phyloP scores from a whole-genome alignment of 2,888 invertebrate species.

The Cephus pulcher region DNA sequence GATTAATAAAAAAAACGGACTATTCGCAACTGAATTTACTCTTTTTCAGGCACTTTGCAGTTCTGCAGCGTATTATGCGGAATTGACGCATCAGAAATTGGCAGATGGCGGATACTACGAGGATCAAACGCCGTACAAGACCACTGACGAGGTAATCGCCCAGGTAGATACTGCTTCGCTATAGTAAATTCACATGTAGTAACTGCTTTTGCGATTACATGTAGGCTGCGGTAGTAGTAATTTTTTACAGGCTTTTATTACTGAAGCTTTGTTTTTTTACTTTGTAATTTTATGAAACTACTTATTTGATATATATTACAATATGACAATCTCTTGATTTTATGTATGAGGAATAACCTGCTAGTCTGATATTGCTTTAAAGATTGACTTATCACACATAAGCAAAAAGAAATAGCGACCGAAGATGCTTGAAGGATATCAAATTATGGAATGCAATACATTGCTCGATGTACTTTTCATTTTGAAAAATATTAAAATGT shows the following conservation, averaged over 20 bases:
- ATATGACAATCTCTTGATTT: background rate
- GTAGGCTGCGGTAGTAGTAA: background rate
- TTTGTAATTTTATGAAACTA: background rate
- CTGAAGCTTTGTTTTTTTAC: background rate
- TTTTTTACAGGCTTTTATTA: background rate
- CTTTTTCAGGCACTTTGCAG: slow-evolving; percentile 81
- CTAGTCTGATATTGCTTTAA: background rate
- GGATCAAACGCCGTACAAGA: slow-evolving; percentile 66
- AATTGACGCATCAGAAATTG: slow-evolving; percentile 84
- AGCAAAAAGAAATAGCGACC: background rate
- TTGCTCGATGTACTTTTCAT: too few species aligned
- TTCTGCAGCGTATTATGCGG: slow-evolving; percentile 88
- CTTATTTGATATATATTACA: background rate
- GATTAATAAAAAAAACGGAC: background rate
- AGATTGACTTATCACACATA: background rate
- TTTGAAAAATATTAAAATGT: too few species aligned
- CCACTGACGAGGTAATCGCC: slow-evolving; percentile 64
- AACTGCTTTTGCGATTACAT: background rate
- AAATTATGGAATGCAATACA: background rate
- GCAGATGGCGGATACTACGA: slow-evolving; percentile 86
- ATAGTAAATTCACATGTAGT: slow-evolving; percentile 18
- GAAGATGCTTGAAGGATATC: background rate
- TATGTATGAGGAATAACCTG: background rate
- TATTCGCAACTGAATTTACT: background rate
- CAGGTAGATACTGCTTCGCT: slow-evolving; percentile 51